Evolutionary conservation across 2,797 vertebrate species (phyloP).

Genomic region (Glyptemys insculpta): DNA sequence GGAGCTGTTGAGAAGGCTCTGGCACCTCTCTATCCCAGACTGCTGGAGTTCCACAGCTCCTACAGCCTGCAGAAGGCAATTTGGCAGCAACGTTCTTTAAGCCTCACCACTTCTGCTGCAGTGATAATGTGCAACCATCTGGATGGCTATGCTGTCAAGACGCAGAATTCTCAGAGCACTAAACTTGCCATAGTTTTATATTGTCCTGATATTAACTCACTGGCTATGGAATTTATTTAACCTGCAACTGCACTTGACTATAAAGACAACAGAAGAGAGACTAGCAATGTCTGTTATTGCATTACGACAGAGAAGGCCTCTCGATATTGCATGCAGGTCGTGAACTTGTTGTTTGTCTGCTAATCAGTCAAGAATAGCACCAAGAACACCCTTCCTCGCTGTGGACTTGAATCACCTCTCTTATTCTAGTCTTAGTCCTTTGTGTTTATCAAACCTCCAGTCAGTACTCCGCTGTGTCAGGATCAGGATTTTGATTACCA

Average conservation of each 20-base stretch:
- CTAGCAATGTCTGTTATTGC: slow-evolving; percentile 2
- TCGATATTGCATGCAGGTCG: slow-evolving; percentile 9
- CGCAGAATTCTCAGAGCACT: not conserved
- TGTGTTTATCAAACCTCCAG: not conserved
- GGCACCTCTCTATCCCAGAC: not conserved
- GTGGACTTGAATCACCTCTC: not conserved
- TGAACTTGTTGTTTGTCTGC: not conserved
- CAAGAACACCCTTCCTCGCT: not conserved
- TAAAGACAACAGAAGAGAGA: slow-evolving; percentile 5
- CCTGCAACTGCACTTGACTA: not conserved
- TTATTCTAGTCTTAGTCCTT: not conserved
- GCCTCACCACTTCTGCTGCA: not conserved
- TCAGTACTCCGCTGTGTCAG: not conserved
- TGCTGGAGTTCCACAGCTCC: not conserved
- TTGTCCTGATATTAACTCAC: not conserved
- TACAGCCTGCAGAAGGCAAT: not conserved
- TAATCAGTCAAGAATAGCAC: not conserved
- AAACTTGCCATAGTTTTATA: not conserved
- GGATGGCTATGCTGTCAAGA: not conserved
- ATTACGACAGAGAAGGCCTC: not conserved
- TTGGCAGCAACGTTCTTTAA: not conserved
- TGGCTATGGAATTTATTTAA: not conserved
- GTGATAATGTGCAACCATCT: not conserved
- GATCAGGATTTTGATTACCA: not conserved
- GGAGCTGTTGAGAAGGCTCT: not conserved